Evolutionary conservation across 1,140 invertebrate species (phyloP).

Genomic region (Dendroctonus valens): DNA sequence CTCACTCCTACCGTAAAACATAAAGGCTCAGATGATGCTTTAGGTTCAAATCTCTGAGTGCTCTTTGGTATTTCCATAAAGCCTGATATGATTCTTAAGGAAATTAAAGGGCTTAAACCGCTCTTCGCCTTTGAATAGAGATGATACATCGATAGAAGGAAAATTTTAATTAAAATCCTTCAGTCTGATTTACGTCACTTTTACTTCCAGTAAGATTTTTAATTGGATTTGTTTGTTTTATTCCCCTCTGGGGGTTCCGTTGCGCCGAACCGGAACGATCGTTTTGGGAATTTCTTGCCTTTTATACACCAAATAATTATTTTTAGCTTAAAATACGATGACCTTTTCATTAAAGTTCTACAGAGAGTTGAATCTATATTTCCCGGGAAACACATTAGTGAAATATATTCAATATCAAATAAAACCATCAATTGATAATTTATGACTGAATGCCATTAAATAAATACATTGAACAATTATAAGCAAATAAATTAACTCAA

Average conservation of each 20-base stretch:
- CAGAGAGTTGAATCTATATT: too few species aligned
- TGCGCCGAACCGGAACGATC: neutral
- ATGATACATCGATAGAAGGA: constrained; percentile 26
- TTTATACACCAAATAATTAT: constrained; percentile 2
- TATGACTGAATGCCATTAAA: too few species aligned
- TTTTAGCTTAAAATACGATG: neutral
- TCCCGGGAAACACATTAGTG: too few species aligned
- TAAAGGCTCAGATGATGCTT: too few species aligned
- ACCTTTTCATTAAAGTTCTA: too few species aligned
- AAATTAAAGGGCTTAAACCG: constrained; percentile 22
- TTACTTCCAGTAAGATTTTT: constrained; percentile 28
- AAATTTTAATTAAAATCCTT: constrained; percentile 33
- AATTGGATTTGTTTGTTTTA: constrained; percentile 35
- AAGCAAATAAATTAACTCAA: too few species aligned
- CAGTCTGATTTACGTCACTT: constrained; percentile 26
- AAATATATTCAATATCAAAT: too few species aligned
- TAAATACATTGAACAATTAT: too few species aligned
- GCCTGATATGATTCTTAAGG: neutral
- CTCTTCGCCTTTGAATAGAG: constrained; percentile 20
- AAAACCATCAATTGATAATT: too few species aligned
- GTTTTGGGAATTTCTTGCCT: constrained; percentile 4
- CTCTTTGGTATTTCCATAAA: too few species aligned
- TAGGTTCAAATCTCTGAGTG: too few species aligned
- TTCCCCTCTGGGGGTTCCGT: constrained; percentile 2
- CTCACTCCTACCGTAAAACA: too few species aligned